Evolutionary conservation across 2,113 vertebrate genomes (phyloP), one percentile per base, ranked within the genome.

Genomic region (Phycodurus eques): DNA sequence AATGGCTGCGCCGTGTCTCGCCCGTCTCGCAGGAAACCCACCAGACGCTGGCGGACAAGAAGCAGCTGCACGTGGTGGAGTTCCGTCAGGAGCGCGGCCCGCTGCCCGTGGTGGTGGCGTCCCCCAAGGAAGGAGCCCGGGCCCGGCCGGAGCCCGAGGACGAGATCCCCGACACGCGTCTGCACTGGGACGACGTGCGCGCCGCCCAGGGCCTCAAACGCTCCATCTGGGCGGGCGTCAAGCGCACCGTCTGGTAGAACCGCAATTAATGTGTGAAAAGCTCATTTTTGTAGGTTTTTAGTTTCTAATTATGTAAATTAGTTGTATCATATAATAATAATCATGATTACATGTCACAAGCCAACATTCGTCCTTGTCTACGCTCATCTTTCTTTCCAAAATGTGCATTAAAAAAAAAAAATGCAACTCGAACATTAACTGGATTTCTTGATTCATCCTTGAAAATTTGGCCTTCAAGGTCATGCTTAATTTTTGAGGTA

Each of bases 171-270:
- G 82, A 95, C 81, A 84, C 81, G 8, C 92, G 73, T 60, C 87
- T 98, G 80, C 91, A 97, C 87, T 99, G 96, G 96, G 87, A 87
- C 2, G 97, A 99, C 0, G 94, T 99, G 15, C 94, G 87, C 47
- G 83, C 83, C 0, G 73, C 87, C 0, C 96, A 98, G 80, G 95
- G 95, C 0, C 84, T 88, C 85, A 94, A 93, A 70, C 92, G 68
- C 15, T 96, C 95, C 0, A 66, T 88, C 60, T 99, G 97, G 98
- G 87, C 79, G 0, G 64, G 80, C 0, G 90, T 98, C 60, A 97
- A 94, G 65, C 90, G 94, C 68, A 87, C 92, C 0, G 68, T 88
- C 42, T 94, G 90, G 87, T 96, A 91, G 86, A 80, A 33, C 14
- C 10, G n/a, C 44, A 8, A 61, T 61, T 17, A 8, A 61, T 33